Percentiles rank a stretch among this genome's conserved stretches.
Conservation (phyloP, 2,113 vertebrate species). For the Halcyon senegalensis region DNA sequence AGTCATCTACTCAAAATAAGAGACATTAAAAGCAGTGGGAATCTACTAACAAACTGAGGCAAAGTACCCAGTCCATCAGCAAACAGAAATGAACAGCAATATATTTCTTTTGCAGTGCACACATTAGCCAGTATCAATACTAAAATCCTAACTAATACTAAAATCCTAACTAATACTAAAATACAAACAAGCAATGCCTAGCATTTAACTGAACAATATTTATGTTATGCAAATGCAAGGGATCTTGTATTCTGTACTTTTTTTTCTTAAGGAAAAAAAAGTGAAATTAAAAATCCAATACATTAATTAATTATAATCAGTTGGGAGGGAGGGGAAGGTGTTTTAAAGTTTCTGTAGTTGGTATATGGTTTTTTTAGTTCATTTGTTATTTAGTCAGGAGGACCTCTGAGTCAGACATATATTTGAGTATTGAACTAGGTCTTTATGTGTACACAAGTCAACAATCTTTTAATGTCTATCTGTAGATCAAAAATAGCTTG, state of each 20-base stretch:
- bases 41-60: neutral
- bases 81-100: neutral
- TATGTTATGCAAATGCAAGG: neutral
- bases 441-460: neutral
- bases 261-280: neutral
- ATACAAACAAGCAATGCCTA: neutral
- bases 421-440: neutral
- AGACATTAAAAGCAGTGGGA: neutral
- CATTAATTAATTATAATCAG: neutral
- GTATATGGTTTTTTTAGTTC: neutral
- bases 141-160: neutral
- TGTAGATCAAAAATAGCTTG: neutral
- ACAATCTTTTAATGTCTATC: neutral
- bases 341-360: neutral
- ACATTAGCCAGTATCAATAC: neutral
- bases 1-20: neutral
- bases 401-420: neutral
- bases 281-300: neutral
- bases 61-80: neutral
- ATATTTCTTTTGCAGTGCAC: neutral
- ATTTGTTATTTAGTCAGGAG: neutral
- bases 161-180: neutral
- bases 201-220: neutral
- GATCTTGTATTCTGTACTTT: neutral
- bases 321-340: fast-evolving